Conservation (phyloP, 1,140 invertebrate genomes). For the Dendroctonus valens region DNA sequence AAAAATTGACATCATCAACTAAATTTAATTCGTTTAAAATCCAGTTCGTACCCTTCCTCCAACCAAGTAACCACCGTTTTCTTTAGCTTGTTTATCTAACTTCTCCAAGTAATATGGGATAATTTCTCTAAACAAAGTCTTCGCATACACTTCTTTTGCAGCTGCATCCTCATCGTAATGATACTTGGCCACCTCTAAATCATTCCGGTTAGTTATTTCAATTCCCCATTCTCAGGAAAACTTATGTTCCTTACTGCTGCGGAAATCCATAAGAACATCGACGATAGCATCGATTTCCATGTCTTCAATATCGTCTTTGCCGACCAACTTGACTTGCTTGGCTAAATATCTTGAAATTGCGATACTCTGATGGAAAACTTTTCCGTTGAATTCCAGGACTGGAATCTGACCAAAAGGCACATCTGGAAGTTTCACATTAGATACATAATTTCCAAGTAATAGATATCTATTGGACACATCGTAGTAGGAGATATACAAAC, state of each 20-base stretch:
- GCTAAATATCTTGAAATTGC: slow-evolving; percentile 72
- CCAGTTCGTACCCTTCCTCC: slow-evolving; percentile 51
- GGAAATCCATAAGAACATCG: slow-evolving; percentile 54
- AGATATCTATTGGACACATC: no score
- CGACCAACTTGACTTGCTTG: slow-evolving; percentile 63
- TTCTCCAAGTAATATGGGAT: slow-evolving; percentile 60
- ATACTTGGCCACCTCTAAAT: slow-evolving; percentile 54
- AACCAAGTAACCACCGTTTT: slow-evolving; percentile 59
- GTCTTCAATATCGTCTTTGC: slow-evolving; percentile 64
- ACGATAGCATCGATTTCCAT: slow-evolving; percentile 64
- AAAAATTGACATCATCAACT: neutral
- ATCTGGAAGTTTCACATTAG: slow-evolving; percentile 49
- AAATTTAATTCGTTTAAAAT: neutral
- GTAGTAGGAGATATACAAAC: no score
- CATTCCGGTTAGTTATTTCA: neutral
- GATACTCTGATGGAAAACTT: slow-evolving; percentile 64
- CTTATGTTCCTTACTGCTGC: slow-evolving; percentile 34
- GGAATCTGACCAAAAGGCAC: slow-evolving; percentile 76
- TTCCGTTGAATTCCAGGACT: slow-evolving; percentile 70
- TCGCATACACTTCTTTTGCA: slow-evolving; percentile 51
- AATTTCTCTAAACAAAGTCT: slow-evolving; percentile 53
- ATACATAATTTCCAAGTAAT: no score
- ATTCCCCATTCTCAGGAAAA: neutral
- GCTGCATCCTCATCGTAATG: slow-evolving; percentile 54
- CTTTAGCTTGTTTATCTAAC: slow-evolving; percentile 57